Base-by-base conservation (phyloP, 2,113 vertebrate species). In the Hippocampus mohnikei region DNA sequence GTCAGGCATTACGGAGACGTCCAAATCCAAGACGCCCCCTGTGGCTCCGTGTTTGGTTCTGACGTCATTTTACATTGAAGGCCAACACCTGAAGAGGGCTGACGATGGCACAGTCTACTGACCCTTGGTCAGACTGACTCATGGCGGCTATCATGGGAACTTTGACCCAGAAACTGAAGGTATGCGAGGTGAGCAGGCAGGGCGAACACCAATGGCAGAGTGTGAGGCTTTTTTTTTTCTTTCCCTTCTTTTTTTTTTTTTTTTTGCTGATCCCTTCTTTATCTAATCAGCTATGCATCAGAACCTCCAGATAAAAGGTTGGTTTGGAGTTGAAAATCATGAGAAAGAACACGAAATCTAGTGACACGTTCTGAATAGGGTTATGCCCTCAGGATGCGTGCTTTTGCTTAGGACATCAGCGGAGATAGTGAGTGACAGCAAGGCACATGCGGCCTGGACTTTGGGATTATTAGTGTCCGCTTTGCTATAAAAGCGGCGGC, bases 401-500 rank as follows among this genome's bases (percentile, higher is more conserved):
- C 27, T 69, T 67, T 81, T 71, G 73, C 25, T 59, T 50, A 75
- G 25, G 63, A 44, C 79, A 58, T 78, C 46, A 65, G 59, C 70
- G 55, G 61, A 23, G 71, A 69, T 46, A 72, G 6, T 56, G 52
- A 59, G 70, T 80, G 70, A 91, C 89, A 90, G 80, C 89, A 79
- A 55, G 62, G 67, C 87, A 88, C 83, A 74, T 73, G 58, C 70
- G 58, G 72, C 55, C 59, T 91, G 88, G 87, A 89, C 86, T 89
- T 89, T 92, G 90, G 70, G 79, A 85, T 87, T 72, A 75, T 88
- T 77, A 67, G 33, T 48, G 60, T 71, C 33, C 27, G 71, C 13
- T 64, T 63, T 16, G 27, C 77, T 92, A 90, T 91, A 91, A 78
- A 93, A 88, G 73, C 77, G 48, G 64, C 48, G 50, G 59, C 61